Evolutionary conservation across 2,888 invertebrate species (phyloP).

Genomic region (Danaus chrysippus): DNA sequence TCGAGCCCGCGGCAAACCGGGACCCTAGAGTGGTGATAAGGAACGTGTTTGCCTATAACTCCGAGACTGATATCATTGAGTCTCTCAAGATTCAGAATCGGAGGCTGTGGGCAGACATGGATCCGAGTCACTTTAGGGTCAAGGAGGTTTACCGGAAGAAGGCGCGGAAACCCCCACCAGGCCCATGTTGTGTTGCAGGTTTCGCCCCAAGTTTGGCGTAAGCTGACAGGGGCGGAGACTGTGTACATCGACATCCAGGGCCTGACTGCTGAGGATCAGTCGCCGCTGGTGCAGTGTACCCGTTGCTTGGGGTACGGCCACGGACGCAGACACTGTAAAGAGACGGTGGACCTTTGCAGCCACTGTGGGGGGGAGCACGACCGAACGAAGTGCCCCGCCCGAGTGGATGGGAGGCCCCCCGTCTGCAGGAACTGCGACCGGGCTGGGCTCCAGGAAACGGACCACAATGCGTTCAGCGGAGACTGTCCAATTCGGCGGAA

Average conservation of each 20-base stretch:
- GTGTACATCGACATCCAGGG: neutral
- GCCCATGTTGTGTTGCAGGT: neutral
- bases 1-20: no score
- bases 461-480: constrained; percentile 19
- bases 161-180: neutral
- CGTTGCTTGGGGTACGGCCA: constrained; percentile 8
- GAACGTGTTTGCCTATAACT: no score
- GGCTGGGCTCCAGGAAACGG: neutral
- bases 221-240: neutral
- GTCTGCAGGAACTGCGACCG: constrained; percentile 23
- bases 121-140: no score
- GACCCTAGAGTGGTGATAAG: no score
- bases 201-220: neutral
- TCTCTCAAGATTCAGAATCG: no score
- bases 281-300: constrained; percentile 9
- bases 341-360: constrained; percentile 26
- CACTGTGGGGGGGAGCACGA: constrained; percentile 31
- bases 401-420: no score
- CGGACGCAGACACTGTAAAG: constrained; percentile 8
- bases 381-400: constrained; percentile 1
- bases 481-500: constrained; percentile 22
- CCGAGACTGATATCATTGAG: no score
- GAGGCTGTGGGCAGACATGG: no score
- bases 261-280: neutral
- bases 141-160: no score